Base-by-base conservation (phyloP, 2,888 invertebrate species). In the Melolontha melolontha region DNA sequence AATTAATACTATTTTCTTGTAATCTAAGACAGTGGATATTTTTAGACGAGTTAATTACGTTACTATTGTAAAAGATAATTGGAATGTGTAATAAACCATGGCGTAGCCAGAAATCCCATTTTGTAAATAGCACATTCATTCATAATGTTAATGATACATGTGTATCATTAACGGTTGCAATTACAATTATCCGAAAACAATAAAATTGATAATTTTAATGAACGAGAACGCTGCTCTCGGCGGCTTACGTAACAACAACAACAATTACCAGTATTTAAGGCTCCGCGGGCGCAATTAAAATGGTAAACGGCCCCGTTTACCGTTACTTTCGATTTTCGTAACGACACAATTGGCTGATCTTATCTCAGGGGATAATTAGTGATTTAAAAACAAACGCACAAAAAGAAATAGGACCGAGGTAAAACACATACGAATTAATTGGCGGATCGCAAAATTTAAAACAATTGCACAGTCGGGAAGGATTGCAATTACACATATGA, bases 281-380 rank as follows among this genome's bases (percentile, higher is more conserved):
- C 34, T 34, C 34, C 47, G 22, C 44, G 14, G 16, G 34, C 14
- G 55, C 39, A 66, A 66, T 66, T 66, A 66, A 57, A 42, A 66
- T 51, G 41, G 51, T 51, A 51, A 51, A 52, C 57, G 40, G 22
- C 47, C n/a, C n/a, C 54, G 39, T 55, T 55, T 66, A 66, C 57
- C 22, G 57, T 57, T 66, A 66, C 57, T 66, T 66, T 57, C 57
- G 66, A 66, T 66, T 66, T 66, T 66, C 66, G 66, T 55, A 66
- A 66, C 29, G 49, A 39, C 34, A 34, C 66, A 57, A 65, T 65
- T 44, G 34, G 16, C 29, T 39, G 66, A 66, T 66, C 49, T 66
- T 66, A 66, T 66, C 34, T 34, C 66, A 27, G 34, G 16, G 22
- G n/a, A 42, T 66, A 34, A 66, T 49, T 66, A 66, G 29, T 29